These are phyloP conservation scores for Nomada hirtipes DNA, from an alignment of 2,888 invertebrate genomes.

Conservation along the genomic window DNA sequence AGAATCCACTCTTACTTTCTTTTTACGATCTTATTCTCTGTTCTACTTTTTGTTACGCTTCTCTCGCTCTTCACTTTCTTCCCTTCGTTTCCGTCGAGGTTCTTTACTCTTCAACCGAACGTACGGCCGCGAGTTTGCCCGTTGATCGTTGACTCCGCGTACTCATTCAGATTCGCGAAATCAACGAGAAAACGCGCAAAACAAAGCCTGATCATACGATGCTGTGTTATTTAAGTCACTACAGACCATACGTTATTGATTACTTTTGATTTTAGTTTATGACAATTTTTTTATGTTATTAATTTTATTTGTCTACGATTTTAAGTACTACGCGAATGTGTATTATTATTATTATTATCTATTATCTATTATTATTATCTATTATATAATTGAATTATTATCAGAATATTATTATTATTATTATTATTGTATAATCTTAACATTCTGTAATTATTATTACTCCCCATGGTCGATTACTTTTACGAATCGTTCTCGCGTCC, in stretches of 20 bases:
- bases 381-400: constrained; percentile 66
- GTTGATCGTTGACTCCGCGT: constrained; percentile 36
- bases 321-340: constrained; percentile 76
- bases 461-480: constrained; percentile 76
- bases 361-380: constrained; percentile 68
- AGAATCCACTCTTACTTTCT: neutral
- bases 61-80: constrained; percentile 23
- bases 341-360: constrained; percentile 68
- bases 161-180: neutral
- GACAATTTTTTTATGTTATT: constrained; percentile 82
- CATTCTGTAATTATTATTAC: constrained; percentile 73
- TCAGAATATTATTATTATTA: constrained; percentile 67
- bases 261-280: constrained; percentile 83
- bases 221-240: constrained; percentile 84
- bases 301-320: constrained; percentile 82
- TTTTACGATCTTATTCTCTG: neutral
- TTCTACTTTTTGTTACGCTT: constrained; percentile 2
- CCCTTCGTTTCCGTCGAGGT: constrained; percentile 47
- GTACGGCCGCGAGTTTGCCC: constrained; percentile 53
- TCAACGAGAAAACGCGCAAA: constrained; percentile 57
- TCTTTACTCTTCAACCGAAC: constrained; percentile 64
- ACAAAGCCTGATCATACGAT: constrained; percentile 81
- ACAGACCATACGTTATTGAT: constrained; percentile 82
- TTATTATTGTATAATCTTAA: constrained; percentile 71
- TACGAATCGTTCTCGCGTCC: constrained; percentile 78